Base-by-base conservation (phyloP, 2,888 invertebrate species). In the Tanytarsus gracilentus region DNA sequence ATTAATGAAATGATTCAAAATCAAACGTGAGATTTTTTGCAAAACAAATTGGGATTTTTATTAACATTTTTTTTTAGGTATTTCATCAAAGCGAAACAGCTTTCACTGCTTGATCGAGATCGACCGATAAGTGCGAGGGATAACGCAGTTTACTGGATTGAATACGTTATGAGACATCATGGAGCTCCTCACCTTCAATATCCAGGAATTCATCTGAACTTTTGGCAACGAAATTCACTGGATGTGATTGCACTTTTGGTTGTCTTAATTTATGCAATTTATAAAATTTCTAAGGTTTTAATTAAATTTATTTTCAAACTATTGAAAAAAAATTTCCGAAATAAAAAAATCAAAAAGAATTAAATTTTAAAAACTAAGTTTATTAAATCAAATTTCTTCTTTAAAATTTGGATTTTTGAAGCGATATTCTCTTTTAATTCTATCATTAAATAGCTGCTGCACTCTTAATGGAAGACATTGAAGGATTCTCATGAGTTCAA, bases 1-100 rank as follows among this genome's bases (percentile, higher is more conserved):
- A 59, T 72, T 9, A 23, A 63, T 0, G 71, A 73, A 36, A 58
- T 72, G 0, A 56, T 73, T 1, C 59, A 49, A 2, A 70, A 71
- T 65, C 65, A 68, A 1, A 65, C 48, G 21, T 72, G 69, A 58
- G 39, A 9, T 3, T 14, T 8, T 4, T 23, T 33, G 16, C n/a
- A 26, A 51, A 51, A 6, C 2, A 52, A 3, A 21, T 11, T 3
- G 11, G 14, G 18, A 29, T 52, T 52, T 30, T 4, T 23, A 14
- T 4, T 11, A 14, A 8, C 3, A 21, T 49, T 11, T 8, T 30
- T 30, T 23, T 36, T 2, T 11, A 56, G 44, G 23, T 58, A 48
- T 23, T 44, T 23, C 11, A 18, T 3, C 3, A 58, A 11, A 11
- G 58, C 14, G 1, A 58, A 58, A 18, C 18, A 18, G 16, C 8